These are phyloP conservation scores for Tragelaphus strepsiceros DNA, from an alignment of 2,113 vertebrate genomes.

Conservation along the genomic window DNA sequence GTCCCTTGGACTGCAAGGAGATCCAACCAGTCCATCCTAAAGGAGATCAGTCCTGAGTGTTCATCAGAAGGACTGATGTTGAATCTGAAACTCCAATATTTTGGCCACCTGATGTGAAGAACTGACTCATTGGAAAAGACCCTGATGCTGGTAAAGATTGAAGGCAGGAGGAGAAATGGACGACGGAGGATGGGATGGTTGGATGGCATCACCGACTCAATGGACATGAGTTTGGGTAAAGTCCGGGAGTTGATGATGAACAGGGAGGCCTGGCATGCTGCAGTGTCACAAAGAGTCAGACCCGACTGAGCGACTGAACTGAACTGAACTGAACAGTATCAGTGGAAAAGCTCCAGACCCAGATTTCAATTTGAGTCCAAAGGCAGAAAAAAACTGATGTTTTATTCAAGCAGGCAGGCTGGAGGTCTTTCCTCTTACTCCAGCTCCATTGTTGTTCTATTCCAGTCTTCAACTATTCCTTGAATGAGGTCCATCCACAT, in stretches of 20 bases:
- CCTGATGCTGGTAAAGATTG: neutral
- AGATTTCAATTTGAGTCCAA: neutral
- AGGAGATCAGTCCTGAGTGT: neutral
- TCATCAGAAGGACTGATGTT: neutral
- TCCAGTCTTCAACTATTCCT: neutral
- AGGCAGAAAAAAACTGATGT: neutral
- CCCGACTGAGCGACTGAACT: neutral
- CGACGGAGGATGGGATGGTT: fast-evolving
- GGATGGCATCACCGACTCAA: neutral
- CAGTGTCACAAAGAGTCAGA: fast-evolving
- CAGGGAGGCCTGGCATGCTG: neutral
- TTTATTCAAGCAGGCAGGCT: neutral
- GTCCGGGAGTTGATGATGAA: neutral
- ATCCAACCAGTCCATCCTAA: neutral
- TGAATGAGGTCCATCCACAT: fast-evolving
- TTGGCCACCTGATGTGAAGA: neutral
- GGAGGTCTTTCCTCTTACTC: too few relatives aligned
- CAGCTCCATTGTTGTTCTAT: neutral
- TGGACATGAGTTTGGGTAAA: neutral
- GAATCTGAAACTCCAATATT: neutral
- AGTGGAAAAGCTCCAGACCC: neutral
- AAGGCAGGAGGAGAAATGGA: neutral
- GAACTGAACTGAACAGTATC: neutral
- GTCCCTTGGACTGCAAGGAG: neutral
- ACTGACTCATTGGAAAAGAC: neutral